Percentiles rank a stretch among this genome's conserved stretches.
Conservation (phyloP, 2,113 vertebrate genomes). For the Miniopterus natalensis region DNA sequence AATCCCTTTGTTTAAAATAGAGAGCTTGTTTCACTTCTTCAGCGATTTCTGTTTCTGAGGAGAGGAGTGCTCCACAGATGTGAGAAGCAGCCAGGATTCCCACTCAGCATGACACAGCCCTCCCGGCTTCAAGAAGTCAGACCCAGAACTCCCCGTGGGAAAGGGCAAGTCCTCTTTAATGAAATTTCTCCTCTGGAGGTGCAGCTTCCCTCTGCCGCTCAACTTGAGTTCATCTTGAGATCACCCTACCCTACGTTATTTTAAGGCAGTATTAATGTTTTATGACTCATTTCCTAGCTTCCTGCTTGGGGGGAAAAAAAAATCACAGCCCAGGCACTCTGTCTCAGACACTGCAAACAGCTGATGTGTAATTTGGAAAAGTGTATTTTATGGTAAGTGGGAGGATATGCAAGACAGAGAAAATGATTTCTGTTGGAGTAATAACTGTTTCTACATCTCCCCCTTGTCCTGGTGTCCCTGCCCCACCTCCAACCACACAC, state of each 20-base stretch:
- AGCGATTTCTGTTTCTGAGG: constrained; percentile 74
- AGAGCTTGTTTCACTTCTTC: constrained; percentile 55
- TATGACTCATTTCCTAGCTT: constrained; percentile 83
- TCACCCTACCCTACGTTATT: constrained; percentile 76
- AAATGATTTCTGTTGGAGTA: constrained; percentile 67
- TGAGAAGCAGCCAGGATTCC: constrained; percentile 70
- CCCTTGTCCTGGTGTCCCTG: rapidly evolving
- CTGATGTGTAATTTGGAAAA: constrained; percentile 73
- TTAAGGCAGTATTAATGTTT: constrained; percentile 83
- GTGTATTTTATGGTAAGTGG: constrained; percentile 71
- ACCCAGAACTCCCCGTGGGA: constrained; percentile 4
- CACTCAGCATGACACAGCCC: constrained; percentile 25
- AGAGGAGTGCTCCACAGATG: constrained; percentile 57
- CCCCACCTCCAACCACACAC: not conserved
- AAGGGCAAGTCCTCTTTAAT: constrained; percentile 72
- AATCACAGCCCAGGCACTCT: constrained; percentile 57
- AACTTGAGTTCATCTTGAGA: constrained; percentile 73
- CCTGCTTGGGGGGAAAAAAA: constrained; percentile 46
- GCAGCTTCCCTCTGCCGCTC: constrained; percentile 58
- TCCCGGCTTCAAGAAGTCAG: constrained; percentile 30
- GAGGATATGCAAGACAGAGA: constrained; percentile 62
- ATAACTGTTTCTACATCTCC: not conserved
- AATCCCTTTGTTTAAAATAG: constrained; percentile 72
- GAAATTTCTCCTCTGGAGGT: constrained; percentile 75
- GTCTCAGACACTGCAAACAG: constrained; percentile 70